phyloP scores from a whole-genome alignment of 2,888 invertebrate genomes.

The Cyclophora punctaria region DNA sequence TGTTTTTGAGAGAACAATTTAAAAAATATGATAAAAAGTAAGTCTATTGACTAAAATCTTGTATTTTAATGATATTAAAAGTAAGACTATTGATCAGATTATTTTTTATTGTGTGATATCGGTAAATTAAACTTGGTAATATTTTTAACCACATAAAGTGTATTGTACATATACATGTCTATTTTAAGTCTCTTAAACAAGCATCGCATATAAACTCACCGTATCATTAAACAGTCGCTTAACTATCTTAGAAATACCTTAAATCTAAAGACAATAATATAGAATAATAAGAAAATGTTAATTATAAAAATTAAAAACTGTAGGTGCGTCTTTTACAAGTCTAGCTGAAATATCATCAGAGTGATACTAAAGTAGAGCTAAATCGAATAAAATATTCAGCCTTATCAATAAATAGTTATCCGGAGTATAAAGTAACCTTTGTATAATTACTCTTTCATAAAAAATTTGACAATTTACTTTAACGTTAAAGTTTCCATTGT shows the following conservation, averaged over 20 bases:
- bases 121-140: too few species aligned
- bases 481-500: too few species aligned
- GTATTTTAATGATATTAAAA: not conserved
- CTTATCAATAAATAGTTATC: not conserved
- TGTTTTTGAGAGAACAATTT: not conserved
- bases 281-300: conserved; percentile 27
- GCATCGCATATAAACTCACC: not conserved
- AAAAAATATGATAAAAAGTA: not conserved
- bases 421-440: too few species aligned
- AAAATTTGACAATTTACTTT: too few species aligned
- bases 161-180: not conserved
- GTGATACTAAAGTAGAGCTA: conserved; percentile 20
- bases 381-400: not conserved
- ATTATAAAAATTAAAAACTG: conserved; percentile 12
- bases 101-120: too few species aligned
- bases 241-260: conserved; percentile 59
- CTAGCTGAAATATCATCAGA: conserved; percentile 24
- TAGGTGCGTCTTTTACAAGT: conserved; percentile 29
- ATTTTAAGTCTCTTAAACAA: not conserved
- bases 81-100: conserved; percentile 1
- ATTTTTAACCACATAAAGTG: too few species aligned
- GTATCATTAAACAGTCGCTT: conserved; percentile 45
- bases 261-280: conserved; percentile 26
- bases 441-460: too few species aligned
- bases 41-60: not conserved